Evolutionary conservation across 2,113 vertebrate genomes (phyloP), one percentile per base, ranked within the genome.

Genomic region (Phalacrocorax brasilianus): DNA sequence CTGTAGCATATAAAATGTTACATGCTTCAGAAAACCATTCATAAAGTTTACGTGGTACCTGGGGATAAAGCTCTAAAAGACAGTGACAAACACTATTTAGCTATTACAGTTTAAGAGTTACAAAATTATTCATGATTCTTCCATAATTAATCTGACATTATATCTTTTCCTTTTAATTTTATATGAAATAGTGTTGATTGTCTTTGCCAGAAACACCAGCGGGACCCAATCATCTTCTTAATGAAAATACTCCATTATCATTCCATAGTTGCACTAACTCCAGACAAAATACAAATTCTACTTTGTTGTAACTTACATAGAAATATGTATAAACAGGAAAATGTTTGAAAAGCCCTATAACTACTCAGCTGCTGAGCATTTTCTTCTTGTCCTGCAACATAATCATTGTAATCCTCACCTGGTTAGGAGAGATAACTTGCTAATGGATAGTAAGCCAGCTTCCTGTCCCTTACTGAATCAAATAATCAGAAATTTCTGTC

Each of bases 131-230:
- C 10, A 76, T 87, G 40, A 55, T 7, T 91, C 79, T 75, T 94
- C 58, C 91, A 35, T 91, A 73, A 85, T 89, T 96, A 85, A 92
- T 84, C 74, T 90, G 65, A 75, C 23, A 75, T 85, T 50, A 27
- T 42, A 89, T 62, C 19, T 83, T 88, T 85, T 85, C 28, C 14
- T 87, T 87, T 89, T n/a, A 88, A 38, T 68, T 80, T 92, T 79
- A 53, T 65, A 47, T 32, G 27, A 93, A 93, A 79, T 55, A 18
- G 13, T 58, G 53, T 61, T 92, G 44, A 40, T 68, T 91, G 22
- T 85, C 32, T 87, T 81, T 83, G 30, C 8, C 61, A 88, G 71
- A 91, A 82, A 72, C 28, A 87, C 11, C 24, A 68, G 7, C 30
- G 61, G 30, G 21, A 65, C 35, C 92, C 33, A 74, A 16, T 81